A percentile compares a stretch with the other conserved stretches of the same genome.
Conservation (phyloP, 2,888 invertebrate genomes). For the Melanargia galathea region DNA sequence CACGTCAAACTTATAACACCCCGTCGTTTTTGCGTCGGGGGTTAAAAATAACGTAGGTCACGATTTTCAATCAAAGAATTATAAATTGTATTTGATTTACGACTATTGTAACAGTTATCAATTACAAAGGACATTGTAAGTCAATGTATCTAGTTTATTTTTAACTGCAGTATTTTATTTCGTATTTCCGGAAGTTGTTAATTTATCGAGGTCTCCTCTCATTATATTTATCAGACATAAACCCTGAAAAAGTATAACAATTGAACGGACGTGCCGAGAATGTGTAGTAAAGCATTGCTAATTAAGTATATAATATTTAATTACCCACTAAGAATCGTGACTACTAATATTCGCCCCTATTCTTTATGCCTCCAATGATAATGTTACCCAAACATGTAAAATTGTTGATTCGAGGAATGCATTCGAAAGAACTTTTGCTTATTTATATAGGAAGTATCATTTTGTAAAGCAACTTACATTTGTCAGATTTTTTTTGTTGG, state of each 20-base stretch:
- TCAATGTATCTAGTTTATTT: not conserved
- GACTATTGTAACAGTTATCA: not conserved
- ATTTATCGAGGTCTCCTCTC: constrained; percentile 15
- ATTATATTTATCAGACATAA: constrained; percentile 13
- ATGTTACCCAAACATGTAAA: too few species aligned
- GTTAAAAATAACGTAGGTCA: not conserved
- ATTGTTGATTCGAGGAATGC: too few species aligned
- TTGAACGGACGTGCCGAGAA: constrained; percentile 1
- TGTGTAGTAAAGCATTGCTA: not conserved
- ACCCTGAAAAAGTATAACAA: constrained; percentile 19
- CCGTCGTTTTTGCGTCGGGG: too few species aligned
- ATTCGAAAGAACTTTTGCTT: too few species aligned
- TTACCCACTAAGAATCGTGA: not conserved
- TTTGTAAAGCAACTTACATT: too few species aligned
- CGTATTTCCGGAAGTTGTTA: constrained; percentile 12
- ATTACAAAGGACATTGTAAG: constrained; percentile 14
- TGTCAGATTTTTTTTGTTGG: too few species aligned
- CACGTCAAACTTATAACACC: too few species aligned
- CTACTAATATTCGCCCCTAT: too few species aligned
- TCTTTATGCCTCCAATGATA: too few species aligned
- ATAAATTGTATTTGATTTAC: not conserved
- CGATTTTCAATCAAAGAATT: not conserved
- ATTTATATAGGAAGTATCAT: too few species aligned
- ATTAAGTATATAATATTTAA: too few species aligned
- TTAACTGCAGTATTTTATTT: constrained; percentile 6